Evolutionary conservation across 2,797 vertebrate species (phyloP).

Genomic region (Coccyzus lansbergi): DNA sequence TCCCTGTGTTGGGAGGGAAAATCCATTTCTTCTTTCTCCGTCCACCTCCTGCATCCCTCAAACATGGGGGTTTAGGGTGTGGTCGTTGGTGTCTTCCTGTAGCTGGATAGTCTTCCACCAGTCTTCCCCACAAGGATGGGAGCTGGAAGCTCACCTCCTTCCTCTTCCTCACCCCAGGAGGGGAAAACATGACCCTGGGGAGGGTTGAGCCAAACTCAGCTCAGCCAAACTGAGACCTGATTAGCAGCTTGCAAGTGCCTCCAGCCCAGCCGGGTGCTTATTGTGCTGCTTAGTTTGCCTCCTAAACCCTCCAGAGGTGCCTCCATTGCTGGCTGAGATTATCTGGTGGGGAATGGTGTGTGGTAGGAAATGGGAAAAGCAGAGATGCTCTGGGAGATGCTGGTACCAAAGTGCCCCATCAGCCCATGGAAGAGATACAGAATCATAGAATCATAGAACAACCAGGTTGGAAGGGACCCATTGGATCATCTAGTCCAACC

Average conservation of each 20-base stretch:
- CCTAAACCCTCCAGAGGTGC: neutral
- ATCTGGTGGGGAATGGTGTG: neutral
- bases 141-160: neutral
- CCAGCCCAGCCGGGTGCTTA: neutral
- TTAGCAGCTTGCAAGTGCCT: neutral
- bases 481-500: no score
- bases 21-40: neutral
- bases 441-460: no score
- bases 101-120: neutral
- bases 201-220: no score
- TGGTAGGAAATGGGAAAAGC: neutral
- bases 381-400: neutral
- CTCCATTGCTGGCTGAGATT: neutral
- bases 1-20: accelerated
- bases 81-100: neutral
- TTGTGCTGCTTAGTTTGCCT: neutral
- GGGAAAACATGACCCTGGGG: neutral
- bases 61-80: neutral
- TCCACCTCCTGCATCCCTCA: neutral
- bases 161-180: neutral
- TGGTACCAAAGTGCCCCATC: accelerated
- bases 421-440: accelerated
- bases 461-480: no score
- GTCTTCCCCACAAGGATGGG: neutral
- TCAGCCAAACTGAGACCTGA: neutral